Base-by-base conservation (phyloP, 2,888 invertebrate genomes). In the Diogma glabrata region DNA sequence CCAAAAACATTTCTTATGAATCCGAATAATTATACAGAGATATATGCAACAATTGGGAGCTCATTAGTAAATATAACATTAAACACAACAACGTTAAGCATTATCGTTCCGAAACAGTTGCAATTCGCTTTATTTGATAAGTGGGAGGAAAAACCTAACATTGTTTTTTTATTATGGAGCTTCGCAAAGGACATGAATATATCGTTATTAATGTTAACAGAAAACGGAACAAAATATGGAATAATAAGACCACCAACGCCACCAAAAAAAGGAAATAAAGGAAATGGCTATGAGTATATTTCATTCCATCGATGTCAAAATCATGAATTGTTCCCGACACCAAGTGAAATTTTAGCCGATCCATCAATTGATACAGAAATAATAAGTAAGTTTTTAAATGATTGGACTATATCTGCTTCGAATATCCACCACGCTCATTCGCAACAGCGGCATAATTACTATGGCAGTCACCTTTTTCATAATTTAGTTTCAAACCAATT, bases 301-400 rank as follows among this genome's bases (percentile, higher is more conserved):
- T 45, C 51, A 46, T 55, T 49, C 19, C 49, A 55, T 57, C 71
- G 73, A 55, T 81, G 81, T 64, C 72, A 71, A 55, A 75, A 77
- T 59, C 79, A 78, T 58, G 77, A 80, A 52, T 75, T 79, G 70
- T 81, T 82, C 58, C 75, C 75, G 3, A 69, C 72, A 8, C 73
- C 75, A 1, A 69, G 71, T 52, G 70, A 72, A n/a, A 60, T 75
- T 17, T 69, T 67, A 52, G 63, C 60, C 52, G 75, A 78, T 60
- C 74, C 74, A 1, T 71, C 74, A 20, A 64, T 78, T 33, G 76
- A 79, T 59, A 67, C 69, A 51, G 72, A 71, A 38, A 67, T 78
- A 50, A 65, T 79, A 60, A 76, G 79, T 79, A 65, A 70, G 74
- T 66, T 54, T 48, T 45, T 20, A 40, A 26, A n/a, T n/a, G n/a